Evolutionary conservation across 2,888 invertebrate species (phyloP), one percentile per base, ranked within the genome.

Genomic region (Xestia xanthographa): DNA sequence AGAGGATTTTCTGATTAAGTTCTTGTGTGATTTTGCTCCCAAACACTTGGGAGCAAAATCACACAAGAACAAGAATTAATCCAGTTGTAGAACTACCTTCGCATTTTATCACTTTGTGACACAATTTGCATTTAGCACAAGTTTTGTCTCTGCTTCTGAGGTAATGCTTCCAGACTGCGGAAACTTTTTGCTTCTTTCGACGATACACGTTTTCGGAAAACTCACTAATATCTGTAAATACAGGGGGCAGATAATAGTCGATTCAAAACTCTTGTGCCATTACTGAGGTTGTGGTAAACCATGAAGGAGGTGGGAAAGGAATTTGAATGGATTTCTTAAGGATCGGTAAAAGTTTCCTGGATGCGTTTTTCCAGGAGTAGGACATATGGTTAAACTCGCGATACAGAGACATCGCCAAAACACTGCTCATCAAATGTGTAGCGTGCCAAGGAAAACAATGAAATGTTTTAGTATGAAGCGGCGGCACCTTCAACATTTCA

Each of bases 81-180:
- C 58, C 14, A 20, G 67, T 41, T 53, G n/a, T 45, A 29, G 58
- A 67, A 11, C 58, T 38, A 45, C n/a, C n/a, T 12, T 76, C 4
- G 29, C 26, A 12, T 66, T 66, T 74, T 38, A 41, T n/a, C 1
- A 68, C 60, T 53, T 34, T 53, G 4, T 11, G 20, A n/a, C 77
- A 78, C 5, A 78, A 8, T 45, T 80, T 80, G 50, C 80, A 78
- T 45, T 29, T 60, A 17, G 73, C 77, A 58, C 22, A 45, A n/a
- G 26, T 22, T 50, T 45, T 72, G 6, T 78, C 43, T 3, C 11
- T 50, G 65, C 73, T 78, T 66, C 43, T 73, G 1, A 80, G 60
- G 17, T 72, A 74, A 14, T 63, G 3, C n/a, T 67, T n/a, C 81
- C 81, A 79, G 5, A 80, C 74, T 22, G 53, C 1, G 1, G 67